Base-by-base conservation (phyloP, 2,888 invertebrate genomes). In the Callyntrura sp. region DNA sequence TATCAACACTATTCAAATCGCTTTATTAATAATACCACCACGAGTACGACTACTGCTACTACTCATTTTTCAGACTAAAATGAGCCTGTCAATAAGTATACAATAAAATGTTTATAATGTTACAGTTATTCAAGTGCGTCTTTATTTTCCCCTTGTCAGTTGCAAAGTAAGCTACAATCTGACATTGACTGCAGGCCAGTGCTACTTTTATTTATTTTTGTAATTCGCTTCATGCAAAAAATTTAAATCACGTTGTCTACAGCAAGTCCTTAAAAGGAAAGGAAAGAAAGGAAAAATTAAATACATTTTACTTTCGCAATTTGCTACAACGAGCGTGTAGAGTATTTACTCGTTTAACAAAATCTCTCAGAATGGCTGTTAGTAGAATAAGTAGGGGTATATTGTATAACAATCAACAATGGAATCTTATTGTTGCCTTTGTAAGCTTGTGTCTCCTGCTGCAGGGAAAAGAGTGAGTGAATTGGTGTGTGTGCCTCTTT, bases 361-460 rank as follows among this genome's bases (percentile, higher is more conserved):
- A 60, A 20, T 20, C 60, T 11, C 17, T 20, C 60, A 60, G 20
- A 4, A 60, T 60, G 60, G 23, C 23, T n/a, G n/a, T n/a, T n/a
- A n/a, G n/a, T n/a, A n/a, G n/a, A n/a, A n/a, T n/a, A n/a, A n/a
- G n/a, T n/a, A n/a, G n/a, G n/a, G n/a, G n/a, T n/a, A n/a, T n/a
- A 60, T 20, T 20, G 60, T 60, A 12, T 23, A 60, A 5, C 11
- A 1, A 17, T 20, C 43, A 43, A 70, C 43, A 70, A 70, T 23
- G 12, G 5, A 70, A 28, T 25, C 17, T 25, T 14, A 28, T 28
- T 70, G 43, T 76, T 76, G 6, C 25, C 51, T 12, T 73, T 73
- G 73, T 48, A n/a, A 73, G 45, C 73, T 73, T 73, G 73, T 20
- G 73, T 45, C 73, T 6, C 17, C 20, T 65, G 12, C 3, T 14